Evolutionary conservation across 1,140 invertebrate genomes (phyloP).

Genomic region (Bombus confusus): DNA sequence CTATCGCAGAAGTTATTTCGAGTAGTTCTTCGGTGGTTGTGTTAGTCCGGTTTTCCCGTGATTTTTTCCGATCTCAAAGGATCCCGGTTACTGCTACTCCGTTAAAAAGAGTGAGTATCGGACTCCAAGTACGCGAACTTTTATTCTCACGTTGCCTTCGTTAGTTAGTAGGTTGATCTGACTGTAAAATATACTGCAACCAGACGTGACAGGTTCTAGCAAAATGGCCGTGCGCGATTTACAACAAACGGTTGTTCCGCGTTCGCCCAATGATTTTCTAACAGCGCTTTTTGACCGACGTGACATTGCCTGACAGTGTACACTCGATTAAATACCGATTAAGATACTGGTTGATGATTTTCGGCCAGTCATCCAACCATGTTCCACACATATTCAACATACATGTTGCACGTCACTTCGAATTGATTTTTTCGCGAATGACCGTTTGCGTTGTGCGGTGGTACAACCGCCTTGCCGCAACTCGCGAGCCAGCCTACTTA

Average conservation of each 20-base stretch:
- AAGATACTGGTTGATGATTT: neutral
- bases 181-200: slow-evolving; percentile 34
- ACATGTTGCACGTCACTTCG: slow-evolving; percentile 63
- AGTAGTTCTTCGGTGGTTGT: slow-evolving; percentile 65
- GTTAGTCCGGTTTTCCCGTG: slow-evolving; percentile 67
- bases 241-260: slow-evolving; percentile 72
- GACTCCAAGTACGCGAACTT: slow-evolving; percentile 20
- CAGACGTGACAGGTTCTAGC: slow-evolving; percentile 67
- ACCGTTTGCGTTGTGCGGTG: slow-evolving; percentile 56
- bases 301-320: slow-evolving; percentile 16
- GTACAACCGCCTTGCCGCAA: slow-evolving; percentile 17
- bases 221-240: slow-evolving; percentile 79
- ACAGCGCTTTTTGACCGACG: neutral
- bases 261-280: slow-evolving; percentile 7
- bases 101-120: slow-evolving; percentile 72
- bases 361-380: neutral
- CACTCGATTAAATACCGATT: neutral
- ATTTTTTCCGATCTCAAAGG: slow-evolving; percentile 54
- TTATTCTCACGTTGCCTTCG: neutral
- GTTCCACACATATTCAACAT: slow-evolving; percentile 18
- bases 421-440: slow-evolving; percentile 71
- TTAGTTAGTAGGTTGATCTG: neutral
- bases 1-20: slow-evolving; percentile 71
- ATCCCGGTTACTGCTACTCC: slow-evolving; percentile 50
- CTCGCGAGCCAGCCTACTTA: neutral